These are phyloP conservation scores for Gobiocypris rarus DNA, from an alignment of 2,113 vertebrate genomes.

Conservation along the genomic window DNA sequence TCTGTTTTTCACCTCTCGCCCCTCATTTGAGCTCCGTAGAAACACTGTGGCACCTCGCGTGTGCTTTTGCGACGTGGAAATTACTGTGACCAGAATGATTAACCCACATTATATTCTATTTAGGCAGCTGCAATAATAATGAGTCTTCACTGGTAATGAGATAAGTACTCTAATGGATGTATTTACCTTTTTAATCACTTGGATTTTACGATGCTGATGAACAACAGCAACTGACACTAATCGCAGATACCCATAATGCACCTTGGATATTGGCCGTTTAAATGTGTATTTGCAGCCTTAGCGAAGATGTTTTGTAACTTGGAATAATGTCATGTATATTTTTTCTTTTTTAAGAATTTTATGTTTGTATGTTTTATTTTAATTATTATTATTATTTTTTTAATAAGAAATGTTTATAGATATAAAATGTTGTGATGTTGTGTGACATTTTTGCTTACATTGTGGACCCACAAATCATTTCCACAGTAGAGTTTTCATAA, in stretches of 20 bases:
- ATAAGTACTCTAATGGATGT: conserved; percentile 58
- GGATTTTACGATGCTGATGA: conserved; percentile 52
- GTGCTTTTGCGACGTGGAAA: conserved; percentile 44
- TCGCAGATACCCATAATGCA: conserved; percentile 25
- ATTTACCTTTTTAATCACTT: conserved; percentile 60
- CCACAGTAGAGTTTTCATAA: background rate
- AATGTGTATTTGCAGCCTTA: background rate
- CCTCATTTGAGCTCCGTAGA: conserved; percentile 33
- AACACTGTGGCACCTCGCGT: conserved; percentile 6
- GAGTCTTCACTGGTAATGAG: conserved; percentile 57
- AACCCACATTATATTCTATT: conserved; percentile 62
- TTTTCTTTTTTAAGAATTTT: background rate
- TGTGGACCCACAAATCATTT: background rate
- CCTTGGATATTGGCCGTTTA: conserved; percentile 36
- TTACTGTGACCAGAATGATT: conserved; percentile 59
- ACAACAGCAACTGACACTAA: conserved; percentile 50
- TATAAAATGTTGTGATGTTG: background rate
- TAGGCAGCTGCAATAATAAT: conserved; percentile 56
- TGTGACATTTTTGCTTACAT: background rate
- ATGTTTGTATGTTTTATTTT: too few species aligned
- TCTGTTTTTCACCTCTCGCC: conserved; percentile 51
- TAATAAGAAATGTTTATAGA: background rate
- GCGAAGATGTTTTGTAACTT: background rate
- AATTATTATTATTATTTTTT: too few species aligned
- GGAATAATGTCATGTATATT: background rate